phyloP scores from a whole-genome alignment of 2,888 invertebrate genomes.

The Caenorhabditis imperialis region DNA sequence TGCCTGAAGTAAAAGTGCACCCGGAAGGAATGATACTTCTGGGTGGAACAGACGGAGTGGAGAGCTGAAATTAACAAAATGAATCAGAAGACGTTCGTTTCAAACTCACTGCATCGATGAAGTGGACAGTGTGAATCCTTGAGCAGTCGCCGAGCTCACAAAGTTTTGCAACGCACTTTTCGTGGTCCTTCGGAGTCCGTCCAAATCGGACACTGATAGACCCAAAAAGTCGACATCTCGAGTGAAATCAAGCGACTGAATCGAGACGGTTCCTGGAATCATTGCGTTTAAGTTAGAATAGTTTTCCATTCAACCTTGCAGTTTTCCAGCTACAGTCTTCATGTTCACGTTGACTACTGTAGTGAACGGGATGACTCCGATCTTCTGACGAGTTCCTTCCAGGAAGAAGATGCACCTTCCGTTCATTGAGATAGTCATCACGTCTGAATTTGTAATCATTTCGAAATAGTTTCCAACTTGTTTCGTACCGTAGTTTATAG shows the following conservation, averaged over 20 bases:
- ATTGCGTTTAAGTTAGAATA: background rate
- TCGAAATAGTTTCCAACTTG: background rate
- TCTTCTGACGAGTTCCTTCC: constrained; percentile 65
- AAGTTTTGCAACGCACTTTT: constrained; percentile 62
- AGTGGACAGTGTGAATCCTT: constrained; percentile 62
- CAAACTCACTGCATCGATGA: constrained; percentile 53
- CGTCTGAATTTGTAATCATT: constrained; percentile 37
- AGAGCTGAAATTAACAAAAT: constrained; percentile 44
- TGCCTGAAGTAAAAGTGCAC: constrained; percentile 63
- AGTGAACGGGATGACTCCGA: constrained; percentile 63
- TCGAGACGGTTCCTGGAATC: constrained; percentile 53
- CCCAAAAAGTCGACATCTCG: constrained; percentile 64
- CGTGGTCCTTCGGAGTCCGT: constrained; percentile 60
- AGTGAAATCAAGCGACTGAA: constrained; percentile 56
- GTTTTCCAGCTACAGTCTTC: constrained; percentile 42
- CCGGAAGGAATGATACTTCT: constrained; percentile 55
- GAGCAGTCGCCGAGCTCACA: constrained; percentile 54
- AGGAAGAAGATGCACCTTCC: constrained; percentile 64
- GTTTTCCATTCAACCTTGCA: constrained; percentile 60
- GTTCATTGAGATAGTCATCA: constrained; percentile 42
- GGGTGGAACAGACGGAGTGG: constrained; percentile 62
- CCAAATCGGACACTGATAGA: constrained; percentile 56
- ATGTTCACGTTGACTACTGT: constrained; percentile 47
- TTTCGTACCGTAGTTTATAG: constrained; percentile 40
- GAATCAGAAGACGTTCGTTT: background rate